phyloP scores from a whole-genome alignment of 2,113 vertebrate genomes.

The Trematomus loennbergii region DNA sequence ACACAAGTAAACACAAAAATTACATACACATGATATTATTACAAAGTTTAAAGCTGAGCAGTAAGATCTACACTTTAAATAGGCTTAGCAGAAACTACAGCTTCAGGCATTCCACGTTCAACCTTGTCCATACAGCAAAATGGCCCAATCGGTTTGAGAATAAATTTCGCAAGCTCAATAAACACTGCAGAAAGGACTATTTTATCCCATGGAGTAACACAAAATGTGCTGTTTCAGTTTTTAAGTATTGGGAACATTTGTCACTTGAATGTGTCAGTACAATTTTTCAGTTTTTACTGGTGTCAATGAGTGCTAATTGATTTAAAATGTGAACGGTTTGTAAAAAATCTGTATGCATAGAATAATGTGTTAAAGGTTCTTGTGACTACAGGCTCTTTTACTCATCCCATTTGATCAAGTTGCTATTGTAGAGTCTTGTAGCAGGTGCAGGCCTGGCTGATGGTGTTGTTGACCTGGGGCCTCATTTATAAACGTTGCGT shows the following conservation, averaged over 20 bases:
- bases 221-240: conserved; percentile 10
- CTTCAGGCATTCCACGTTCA: conserved; percentile 37
- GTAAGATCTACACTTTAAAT: conserved; percentile 41
- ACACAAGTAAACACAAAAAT: neutral
- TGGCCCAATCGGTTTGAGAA: conserved; percentile 18
- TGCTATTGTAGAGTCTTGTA: too few species aligned
- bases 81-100: conserved; percentile 55
- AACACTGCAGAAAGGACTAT: conserved; percentile 28
- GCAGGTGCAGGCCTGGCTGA: too few species aligned
- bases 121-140: conserved; percentile 48
- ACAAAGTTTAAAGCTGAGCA: conserved; percentile 34
- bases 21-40: neutral
- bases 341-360: neutral
- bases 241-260: conserved; percentile 11
- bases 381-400: neutral
- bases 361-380: neutral
- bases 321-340: conserved; percentile 1
- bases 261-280: neutral
- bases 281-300: neutral
- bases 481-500: too few species aligned
- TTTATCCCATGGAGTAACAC: conserved; percentile 25
- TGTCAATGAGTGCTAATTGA: conserved; percentile 8
- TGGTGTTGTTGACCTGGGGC: too few species aligned
- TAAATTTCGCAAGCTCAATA: conserved; percentile 42
- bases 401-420: too few species aligned